A percentile compares a stretch with the other conserved stretches of the same genome.
Conservation (phyloP, 2,113 vertebrate species). For the Paratilapia polleni region DNA sequence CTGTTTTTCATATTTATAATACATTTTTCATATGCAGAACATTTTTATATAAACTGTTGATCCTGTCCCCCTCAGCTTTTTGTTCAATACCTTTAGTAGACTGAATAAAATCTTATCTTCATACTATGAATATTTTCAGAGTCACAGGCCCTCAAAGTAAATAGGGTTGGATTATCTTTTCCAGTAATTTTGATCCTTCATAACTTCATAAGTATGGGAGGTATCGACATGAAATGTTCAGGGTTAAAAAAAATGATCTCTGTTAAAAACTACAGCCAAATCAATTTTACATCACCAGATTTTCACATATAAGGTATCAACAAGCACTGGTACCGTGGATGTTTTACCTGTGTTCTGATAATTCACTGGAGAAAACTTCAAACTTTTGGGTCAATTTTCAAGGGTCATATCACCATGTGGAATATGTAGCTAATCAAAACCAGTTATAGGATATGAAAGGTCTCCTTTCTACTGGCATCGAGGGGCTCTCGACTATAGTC, state of each 20-base stretch:
- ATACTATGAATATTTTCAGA: neutral
- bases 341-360: neutral
- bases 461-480: neutral
- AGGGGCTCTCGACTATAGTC: neutral
- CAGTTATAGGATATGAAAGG: neutral
- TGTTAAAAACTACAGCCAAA: neutral
- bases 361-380: neutral
- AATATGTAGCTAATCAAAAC: neutral
- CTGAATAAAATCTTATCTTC: fast-evolving
- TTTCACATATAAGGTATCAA: too few species aligned
- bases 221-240: neutral
- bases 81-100: neutral
- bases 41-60: neutral
- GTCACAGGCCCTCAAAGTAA: neutral
- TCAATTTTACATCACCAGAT: fast-evolving
- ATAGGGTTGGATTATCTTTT: fast-evolving
- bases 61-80: neutral
- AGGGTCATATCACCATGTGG: neutral
- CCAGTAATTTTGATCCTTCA: neutral
- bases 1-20: neutral
- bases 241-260: neutral
- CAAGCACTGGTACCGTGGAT: neutral
- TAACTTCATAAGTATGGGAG: neutral
- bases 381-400: neutral
- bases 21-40: neutral